These are phyloP conservation scores for Chironomus tepperi DNA, from an alignment of 1,140 invertebrate species.

Conservation along the genomic window DNA sequence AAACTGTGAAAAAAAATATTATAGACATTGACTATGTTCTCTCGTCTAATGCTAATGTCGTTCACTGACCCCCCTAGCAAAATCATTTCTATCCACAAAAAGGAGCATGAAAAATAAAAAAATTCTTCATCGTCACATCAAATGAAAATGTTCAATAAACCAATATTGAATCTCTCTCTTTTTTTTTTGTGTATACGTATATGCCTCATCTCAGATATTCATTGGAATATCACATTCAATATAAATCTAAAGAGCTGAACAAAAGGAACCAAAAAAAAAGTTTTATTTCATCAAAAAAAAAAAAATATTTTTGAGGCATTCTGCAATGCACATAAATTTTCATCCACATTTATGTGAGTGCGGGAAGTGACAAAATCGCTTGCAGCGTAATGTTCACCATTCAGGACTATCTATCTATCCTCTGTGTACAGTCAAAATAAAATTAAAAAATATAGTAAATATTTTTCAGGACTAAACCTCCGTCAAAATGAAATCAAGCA, in stretches of 20 bases:
- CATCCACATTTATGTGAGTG: background rate
- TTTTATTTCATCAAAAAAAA: background rate
- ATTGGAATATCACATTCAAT: too few species aligned
- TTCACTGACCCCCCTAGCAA: background rate
- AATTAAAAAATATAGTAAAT: too few species aligned
- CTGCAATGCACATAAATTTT: background rate
- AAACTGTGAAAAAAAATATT: too few species aligned
- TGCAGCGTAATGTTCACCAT: background rate
- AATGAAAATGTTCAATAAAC: background rate
- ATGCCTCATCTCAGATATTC: too few species aligned
- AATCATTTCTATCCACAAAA: background rate
- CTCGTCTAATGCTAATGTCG: background rate
- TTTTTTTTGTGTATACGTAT: background rate
- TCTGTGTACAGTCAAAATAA: too few species aligned
- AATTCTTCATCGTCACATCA: background rate
- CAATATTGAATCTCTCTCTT: background rate
- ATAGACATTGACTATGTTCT: too few species aligned
- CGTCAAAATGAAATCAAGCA: constrained; percentile 18
- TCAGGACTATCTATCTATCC: too few species aligned
- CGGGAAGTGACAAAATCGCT: constrained; percentile 16
- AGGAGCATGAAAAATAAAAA: background rate
- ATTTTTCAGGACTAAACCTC: too few species aligned
- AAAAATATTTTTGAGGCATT: background rate
- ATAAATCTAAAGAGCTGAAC: too few species aligned
- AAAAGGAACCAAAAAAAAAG: too few species aligned